Evolutionary conservation across 2,888 invertebrate species (phyloP), one percentile per base, ranked within the genome.

Genomic region (Nezara viridula): DNA sequence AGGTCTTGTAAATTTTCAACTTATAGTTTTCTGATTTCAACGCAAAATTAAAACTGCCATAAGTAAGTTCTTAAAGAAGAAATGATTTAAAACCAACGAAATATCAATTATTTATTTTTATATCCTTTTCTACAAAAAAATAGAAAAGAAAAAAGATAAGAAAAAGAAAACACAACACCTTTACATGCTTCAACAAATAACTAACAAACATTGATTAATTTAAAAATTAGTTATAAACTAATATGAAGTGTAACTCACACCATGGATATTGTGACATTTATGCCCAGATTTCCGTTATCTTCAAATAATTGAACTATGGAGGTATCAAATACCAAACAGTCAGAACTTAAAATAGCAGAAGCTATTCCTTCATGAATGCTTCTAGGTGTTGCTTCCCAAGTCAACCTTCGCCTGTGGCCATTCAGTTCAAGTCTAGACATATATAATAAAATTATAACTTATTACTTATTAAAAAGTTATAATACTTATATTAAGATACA

Each of bases 331-430:
- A 99, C 98, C 91, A 99, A 95, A 93, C 99, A 99, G 94, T 99
- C 99, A 44, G 98, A 98, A 93, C 98, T 98, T 94, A 98, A 95
- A 92, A 99, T 99, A 86, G 99, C 99, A 37, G 98, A 97, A 86
- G 98, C 97, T 40, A 99, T 98, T 90, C 99, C 99, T 94, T 99
- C 99, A 92, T 99, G 99, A 92, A 99, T 99, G 89, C 98, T 98
- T 88, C 99, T 95, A 0, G 99, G 99, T 95, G 98, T 98, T 7
- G 99, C 99, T 94, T 99, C 99, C 99, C 99, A 99, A 16, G 98
- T 99, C 89, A 99, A 95, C 89, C 99, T 95, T 90, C 99, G 94
- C 89, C 98, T 95, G 92, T 98, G 98, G 10, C 99, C 98, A 93
- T 99, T 99, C 91, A 99, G 93, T 94, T 99, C 99, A 92, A 99